Evolutionary conservation across 92 coral and sea anemone species (phyloP).

Genomic region (Epizoanthus illoricatus): DNA sequence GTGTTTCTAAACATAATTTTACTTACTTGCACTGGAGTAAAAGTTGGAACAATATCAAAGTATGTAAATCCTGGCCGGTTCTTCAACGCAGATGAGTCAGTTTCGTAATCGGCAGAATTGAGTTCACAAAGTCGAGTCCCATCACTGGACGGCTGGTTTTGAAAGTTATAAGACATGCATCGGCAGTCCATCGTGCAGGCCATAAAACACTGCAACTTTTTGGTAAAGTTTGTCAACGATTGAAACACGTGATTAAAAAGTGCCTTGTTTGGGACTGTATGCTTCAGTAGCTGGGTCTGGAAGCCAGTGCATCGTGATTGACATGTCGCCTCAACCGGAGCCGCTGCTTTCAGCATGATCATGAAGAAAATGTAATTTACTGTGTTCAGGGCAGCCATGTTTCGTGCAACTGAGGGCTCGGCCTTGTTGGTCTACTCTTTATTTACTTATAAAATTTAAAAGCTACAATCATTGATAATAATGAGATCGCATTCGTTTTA

Average conservation of each 20-base stretch:
- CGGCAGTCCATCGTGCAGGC: constrained; percentile 1
- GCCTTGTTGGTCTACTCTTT: no score
- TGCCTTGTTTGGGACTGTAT: not conserved
- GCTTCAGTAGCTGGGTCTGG: not conserved
- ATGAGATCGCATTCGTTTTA: no score
- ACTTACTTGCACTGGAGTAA: no score
- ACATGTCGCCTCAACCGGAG: not conserved
- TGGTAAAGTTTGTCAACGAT: not conserved
- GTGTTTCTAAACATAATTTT: no score
- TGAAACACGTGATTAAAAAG: not conserved
- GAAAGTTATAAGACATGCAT: not conserved
- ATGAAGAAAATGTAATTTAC: no score
- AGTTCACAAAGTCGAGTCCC: no score
- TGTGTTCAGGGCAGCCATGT: no score
- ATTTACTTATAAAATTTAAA: no score
- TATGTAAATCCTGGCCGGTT: not conserved
- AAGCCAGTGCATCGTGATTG: not conserved
- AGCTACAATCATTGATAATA: no score
- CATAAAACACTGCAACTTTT: not conserved
- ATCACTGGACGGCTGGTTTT: not conserved
- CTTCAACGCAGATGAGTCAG: not conserved
- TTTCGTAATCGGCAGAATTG: not conserved
- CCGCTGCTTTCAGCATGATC: no score
- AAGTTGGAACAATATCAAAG: not conserved
- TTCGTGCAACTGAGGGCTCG: no score